A percentile compares a stretch with the other conserved stretches of the same genome.
Conservation (phyloP, 2,113 vertebrate genomes). For the Illadopsis cleaveri region DNA sequence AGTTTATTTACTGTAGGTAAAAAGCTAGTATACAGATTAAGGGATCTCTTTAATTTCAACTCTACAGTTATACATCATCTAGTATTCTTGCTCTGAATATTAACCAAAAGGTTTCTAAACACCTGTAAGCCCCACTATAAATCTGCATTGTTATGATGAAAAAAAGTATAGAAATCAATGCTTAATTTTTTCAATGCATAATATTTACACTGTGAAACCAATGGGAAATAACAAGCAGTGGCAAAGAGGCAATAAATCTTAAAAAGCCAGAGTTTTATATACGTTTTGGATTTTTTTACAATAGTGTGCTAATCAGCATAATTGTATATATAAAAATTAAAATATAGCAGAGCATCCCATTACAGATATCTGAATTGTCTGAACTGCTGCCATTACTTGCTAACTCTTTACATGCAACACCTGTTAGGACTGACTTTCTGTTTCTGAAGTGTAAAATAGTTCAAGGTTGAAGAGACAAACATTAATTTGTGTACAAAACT, state of each 20-base stretch:
- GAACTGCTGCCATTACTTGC: conserved; percentile 69
- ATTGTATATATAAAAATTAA: conserved; percentile 74
- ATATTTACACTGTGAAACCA: conserved; percentile 79
- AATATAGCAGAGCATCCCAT: conserved; percentile 71
- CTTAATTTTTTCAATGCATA: conserved; percentile 72
- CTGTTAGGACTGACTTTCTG: conserved; percentile 63
- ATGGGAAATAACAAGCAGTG: conserved; percentile 72
- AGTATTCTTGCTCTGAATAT: conserved; percentile 74
- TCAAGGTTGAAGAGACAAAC: conserved; percentile 63
- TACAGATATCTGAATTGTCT: conserved; percentile 71
- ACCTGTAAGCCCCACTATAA: conserved; percentile 75
- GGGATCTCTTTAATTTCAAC: conserved; percentile 83
- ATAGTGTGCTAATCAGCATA: conserved; percentile 74
- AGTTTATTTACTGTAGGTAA: conserved; percentile 90
- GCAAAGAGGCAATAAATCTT: conserved; percentile 73
- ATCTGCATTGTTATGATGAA: conserved; percentile 62
- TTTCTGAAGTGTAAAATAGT: conserved; percentile 47
- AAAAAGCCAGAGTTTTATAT: conserved; percentile 66
- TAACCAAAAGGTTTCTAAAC: conserved; percentile 72
- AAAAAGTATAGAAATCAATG: conserved; percentile 52
- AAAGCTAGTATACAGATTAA: conserved; percentile 90
- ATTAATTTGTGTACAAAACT: conserved; percentile 60
- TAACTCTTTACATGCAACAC: conserved; percentile 76
- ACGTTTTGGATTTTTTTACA: conserved; percentile 21
- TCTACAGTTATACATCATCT: conserved; percentile 82